A percentile compares a stretch with the other conserved stretches of the same genome.
Conservation (phyloP, 2,888 invertebrate species). For the Xylophagus ater region DNA sequence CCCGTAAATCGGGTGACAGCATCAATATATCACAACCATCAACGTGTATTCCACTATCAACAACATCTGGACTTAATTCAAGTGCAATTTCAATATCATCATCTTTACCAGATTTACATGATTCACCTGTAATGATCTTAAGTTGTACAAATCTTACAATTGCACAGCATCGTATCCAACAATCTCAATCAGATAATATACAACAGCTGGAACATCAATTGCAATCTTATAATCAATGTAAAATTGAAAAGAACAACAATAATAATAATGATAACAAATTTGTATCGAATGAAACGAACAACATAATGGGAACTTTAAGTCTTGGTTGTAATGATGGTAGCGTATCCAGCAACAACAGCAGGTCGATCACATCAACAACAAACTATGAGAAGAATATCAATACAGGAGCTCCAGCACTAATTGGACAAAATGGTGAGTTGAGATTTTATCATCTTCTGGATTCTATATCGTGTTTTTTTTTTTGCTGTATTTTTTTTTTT, state of each 20-base stretch:
- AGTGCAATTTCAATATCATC: slow-evolving; percentile 27
- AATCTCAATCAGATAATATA: slow-evolving; percentile 7
- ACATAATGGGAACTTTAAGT: background rate
- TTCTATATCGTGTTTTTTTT: no score
- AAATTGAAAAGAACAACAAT: slow-evolving; percentile 14
- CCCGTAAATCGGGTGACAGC: slow-evolving; percentile 37
- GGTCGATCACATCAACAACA: slow-evolving; percentile 1
- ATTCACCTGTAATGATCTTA: slow-evolving; percentile 37
- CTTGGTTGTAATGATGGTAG: background rate
- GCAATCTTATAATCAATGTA: background rate
- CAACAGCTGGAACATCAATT: background rate
- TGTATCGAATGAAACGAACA: slow-evolving; percentile 3
- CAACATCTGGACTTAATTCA: background rate
- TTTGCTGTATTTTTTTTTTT: no score
- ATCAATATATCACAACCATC: slow-evolving; percentile 24
- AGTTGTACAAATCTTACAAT: slow-evolving; percentile 37
- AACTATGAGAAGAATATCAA: slow-evolving; percentile 23
- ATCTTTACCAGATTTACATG: slow-evolving; percentile 36
- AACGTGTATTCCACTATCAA: slow-evolving; percentile 2
- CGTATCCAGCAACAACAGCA: background rate
- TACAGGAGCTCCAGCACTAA: slow-evolving; percentile 17
- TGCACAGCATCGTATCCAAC: slow-evolving; percentile 15
- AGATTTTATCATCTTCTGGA: background rate
- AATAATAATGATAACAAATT: slow-evolving; percentile 11
- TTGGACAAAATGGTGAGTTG: slow-evolving; percentile 24